phyloP scores from a whole-genome alignment of 23 tunicate genomes.

The Clavelina lepadiformis region DNA sequence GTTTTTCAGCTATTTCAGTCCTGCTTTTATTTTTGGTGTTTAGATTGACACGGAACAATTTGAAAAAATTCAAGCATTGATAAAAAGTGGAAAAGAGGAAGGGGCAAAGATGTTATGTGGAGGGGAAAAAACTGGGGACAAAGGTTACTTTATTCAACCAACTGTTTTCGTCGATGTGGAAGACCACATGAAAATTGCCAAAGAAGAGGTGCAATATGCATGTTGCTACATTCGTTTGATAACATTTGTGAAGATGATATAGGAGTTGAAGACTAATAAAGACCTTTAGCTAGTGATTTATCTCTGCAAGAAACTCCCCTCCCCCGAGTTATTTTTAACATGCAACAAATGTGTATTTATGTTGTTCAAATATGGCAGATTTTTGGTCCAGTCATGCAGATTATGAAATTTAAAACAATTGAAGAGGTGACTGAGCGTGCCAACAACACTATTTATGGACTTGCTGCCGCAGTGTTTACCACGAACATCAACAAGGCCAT shows the following conservation, averaged over 20 bases:
- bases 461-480: constrained; percentile 91
- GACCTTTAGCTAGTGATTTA: no score
- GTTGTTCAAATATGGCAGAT: constrained; percentile 55
- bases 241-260: no score
- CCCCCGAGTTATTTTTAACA: no score
- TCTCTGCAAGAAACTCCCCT: no score
- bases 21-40: no score
- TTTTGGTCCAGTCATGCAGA: constrained; percentile 99
- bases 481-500: constrained; percentile 71
- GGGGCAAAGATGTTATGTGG: constrained; percentile 98
- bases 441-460: constrained; percentile 67
- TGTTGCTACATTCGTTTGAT: no score
- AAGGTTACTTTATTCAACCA: constrained; percentile 95
- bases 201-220: constrained; percentile 87
- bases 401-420: constrained; percentile 88
- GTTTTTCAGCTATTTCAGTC: no score
- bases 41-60: constrained; percentile 89
- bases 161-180: constrained; percentile 93
- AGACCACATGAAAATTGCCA: constrained; percentile 90
- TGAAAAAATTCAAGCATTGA: constrained; percentile 71
- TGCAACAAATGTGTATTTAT: neutral
- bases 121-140: constrained; percentile 68
- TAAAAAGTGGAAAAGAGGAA: constrained; percentile 79
- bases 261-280: no score
- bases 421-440: constrained; percentile 88